These are phyloP conservation scores for Trachemys scripta DNA, from an alignment of 2,113 vertebrate species.

Conservation along the genomic window DNA sequence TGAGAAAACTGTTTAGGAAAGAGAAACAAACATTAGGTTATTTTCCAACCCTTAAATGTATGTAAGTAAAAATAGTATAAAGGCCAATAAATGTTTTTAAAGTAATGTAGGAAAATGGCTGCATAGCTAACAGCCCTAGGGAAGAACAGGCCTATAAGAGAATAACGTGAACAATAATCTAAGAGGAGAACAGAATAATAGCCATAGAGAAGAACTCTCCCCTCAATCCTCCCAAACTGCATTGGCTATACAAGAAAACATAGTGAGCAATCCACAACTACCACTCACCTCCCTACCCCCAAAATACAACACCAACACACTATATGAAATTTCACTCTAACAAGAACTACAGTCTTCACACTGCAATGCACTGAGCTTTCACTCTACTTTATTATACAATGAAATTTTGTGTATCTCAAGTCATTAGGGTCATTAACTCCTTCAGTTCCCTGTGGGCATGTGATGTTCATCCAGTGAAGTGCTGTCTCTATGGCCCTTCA, in stretches of 20 bases:
- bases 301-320: background rate
- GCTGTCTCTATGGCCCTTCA: background rate
- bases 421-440: slow-evolving; percentile 1
- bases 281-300: accelerated
- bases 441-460: background rate
- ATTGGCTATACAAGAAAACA: background rate
- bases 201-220: background rate
- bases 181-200: background rate
- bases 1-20: background rate
- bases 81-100: background rate
- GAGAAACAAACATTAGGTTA: background rate
- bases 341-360: background rate
- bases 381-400: background rate
- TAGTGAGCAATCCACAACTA: background rate
- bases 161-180: background rate
- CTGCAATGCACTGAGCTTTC: background rate
- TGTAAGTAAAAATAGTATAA: background rate
- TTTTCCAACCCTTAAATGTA: background rate
- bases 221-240: background rate
- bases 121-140: background rate
- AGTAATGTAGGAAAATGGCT: background rate
- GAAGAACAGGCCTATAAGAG: background rate
- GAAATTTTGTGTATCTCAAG: background rate
- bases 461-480: background rate
- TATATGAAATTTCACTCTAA: background rate